Base-by-base conservation (phyloP, 2,113 vertebrate species). In the Takifugu flavidus region DNA sequence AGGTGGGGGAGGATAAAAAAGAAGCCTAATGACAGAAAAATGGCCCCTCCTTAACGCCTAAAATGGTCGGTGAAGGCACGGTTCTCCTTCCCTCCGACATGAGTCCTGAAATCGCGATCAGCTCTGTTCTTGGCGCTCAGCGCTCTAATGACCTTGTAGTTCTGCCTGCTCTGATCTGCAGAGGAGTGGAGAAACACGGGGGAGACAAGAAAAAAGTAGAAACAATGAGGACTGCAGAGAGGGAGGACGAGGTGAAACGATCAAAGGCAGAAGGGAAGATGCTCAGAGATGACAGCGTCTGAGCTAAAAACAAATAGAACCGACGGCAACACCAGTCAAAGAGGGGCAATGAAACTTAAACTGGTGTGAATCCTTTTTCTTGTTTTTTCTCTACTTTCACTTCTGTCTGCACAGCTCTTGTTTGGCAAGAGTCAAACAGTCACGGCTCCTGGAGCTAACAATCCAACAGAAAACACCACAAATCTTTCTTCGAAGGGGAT, bases 81-180 rank as follows among this genome's bases (percentile, higher is more conserved):
- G 0, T 5, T 39, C 7, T 7, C 25, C 14, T 53, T 55, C 12
- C 25, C n/a, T 49, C 15, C 42, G 54, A 39, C 51, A 56, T 27
- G 10, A 44, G 56, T 43, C 47, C 55, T 25, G 12, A 43, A 64
- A 57, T 75, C 20, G 56, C 7, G 34, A 39, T 39, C 34, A 39
- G 34, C 34, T 8, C 34, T 11, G 52, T 63, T 62, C 67, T 15
- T 25, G 10, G 78, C 71, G 65, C 46, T 67, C 74, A 67, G 69
- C 75, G 75, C 64, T 78, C 79, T 72, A 77, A 84, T 82, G 85
- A 86, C 87, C 83, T 87, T 86, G 79, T 82, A 78, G 70, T 73
- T 77, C 65, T 73, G 80, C 70, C 56, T 49, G 71, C 72, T 80
- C 75, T 77, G 80, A 85, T 85, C 82, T 76, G 83, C 68, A 79